These are phyloP conservation scores for Xylocampa areola DNA, from an alignment of 2,888 invertebrate genomes.

Conservation along the genomic window DNA sequence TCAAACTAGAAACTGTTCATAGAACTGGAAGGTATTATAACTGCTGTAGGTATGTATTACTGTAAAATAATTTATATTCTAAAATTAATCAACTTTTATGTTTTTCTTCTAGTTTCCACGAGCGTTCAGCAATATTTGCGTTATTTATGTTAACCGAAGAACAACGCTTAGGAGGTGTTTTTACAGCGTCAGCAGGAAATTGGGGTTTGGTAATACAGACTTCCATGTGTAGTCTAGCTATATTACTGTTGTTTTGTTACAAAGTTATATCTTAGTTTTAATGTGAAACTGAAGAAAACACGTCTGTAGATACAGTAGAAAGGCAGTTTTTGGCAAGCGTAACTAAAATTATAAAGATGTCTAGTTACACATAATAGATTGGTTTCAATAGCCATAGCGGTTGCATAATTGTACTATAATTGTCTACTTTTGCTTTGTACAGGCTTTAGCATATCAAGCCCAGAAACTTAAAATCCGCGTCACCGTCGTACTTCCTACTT, in stretches of 20 bases:
- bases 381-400: not conserved
- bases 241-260: too few species aligned
- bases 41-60: not conserved
- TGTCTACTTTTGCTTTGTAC: constrained; percentile 13
- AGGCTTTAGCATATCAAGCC: constrained; percentile 92
- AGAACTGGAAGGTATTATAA: constrained; percentile 94
- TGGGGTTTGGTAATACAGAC: constrained; percentile 92
- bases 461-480: constrained; percentile 91
- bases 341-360: too few species aligned
- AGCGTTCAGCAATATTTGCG: constrained; percentile 95
- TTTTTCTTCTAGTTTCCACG: constrained; percentile 50
- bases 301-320: too few species aligned
- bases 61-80: not conserved
- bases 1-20: constrained; percentile 97
- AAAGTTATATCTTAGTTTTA: too few species aligned
- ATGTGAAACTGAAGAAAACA: too few species aligned
- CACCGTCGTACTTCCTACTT: constrained; percentile 95
- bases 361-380: not conserved
- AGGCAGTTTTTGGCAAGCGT: too few species aligned
- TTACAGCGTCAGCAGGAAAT: constrained; percentile 97
- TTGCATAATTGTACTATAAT: too few species aligned
- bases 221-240: too few species aligned
- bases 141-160: constrained; percentile 92
- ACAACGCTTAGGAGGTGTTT: constrained; percentile 93
- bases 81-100: not conserved